phyloP scores from a whole-genome alignment of 2,888 invertebrate species.

The Drosophila birchii region DNA sequence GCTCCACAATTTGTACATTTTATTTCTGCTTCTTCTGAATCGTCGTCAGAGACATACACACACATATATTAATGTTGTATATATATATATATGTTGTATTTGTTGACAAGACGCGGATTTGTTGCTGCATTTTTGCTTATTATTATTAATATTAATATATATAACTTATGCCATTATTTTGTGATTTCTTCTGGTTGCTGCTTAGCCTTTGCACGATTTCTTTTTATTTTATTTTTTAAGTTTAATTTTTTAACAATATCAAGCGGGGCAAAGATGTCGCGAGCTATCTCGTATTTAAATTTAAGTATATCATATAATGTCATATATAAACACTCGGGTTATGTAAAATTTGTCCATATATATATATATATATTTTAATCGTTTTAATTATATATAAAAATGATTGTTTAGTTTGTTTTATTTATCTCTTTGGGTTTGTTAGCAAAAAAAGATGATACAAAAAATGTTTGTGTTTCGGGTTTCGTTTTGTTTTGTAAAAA shows the following conservation, averaged over 20 bases:
- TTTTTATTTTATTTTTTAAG: neutral
- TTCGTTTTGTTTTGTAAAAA: constrained; percentile 65
- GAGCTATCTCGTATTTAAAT: constrained; percentile 28
- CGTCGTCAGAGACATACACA: constrained; percentile 56
- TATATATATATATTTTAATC: constrained; percentile 26
- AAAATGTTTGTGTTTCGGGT: constrained; percentile 44
- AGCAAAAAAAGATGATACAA: constrained; percentile 78
- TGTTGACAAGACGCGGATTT: constrained; percentile 78
- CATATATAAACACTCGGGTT: constrained; percentile 56
- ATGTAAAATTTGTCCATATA: constrained; percentile 69
- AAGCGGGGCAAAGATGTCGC: constrained; percentile 56
- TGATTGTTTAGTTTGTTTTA: constrained; percentile 50
- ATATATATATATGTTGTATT: constrained; percentile 39
- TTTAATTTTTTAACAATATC: constrained; percentile 58
- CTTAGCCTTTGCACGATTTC: constrained; percentile 48
- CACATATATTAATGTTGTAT: constrained; percentile 26
- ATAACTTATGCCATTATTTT: constrained; percentile 68
- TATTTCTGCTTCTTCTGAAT: constrained; percentile 65
- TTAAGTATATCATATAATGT: constrained; percentile 40
- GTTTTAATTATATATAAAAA: constrained; percentile 52
- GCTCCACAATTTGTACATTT: constrained; percentile 78
- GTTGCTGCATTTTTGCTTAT: constrained; percentile 52
- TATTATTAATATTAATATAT: constrained; percentile 52
- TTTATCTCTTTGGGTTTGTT: constrained; percentile 73
- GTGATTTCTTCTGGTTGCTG: constrained; percentile 40